phyloP scores from a whole-genome alignment of 1,140 invertebrate genomes.

The Heliothis subflexa region DNA sequence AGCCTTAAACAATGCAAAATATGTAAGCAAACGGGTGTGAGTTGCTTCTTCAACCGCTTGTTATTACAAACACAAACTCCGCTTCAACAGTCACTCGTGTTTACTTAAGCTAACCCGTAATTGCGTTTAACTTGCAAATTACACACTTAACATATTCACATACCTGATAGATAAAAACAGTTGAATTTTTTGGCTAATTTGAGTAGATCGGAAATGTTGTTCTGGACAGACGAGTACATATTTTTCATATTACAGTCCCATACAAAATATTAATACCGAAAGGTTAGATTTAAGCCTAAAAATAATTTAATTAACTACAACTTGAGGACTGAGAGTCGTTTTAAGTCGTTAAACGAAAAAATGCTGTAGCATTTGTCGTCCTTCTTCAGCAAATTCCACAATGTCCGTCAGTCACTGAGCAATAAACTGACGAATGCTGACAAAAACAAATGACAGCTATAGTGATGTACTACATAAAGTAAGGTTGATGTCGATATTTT shows the following conservation, averaged over 20 bases:
- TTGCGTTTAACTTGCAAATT: not conserved
- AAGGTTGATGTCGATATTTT: not conserved
- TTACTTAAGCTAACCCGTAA: not conserved
- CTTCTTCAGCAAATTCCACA: constrained; percentile 44
- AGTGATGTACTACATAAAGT: not conserved
- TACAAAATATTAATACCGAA: constrained; percentile 48
- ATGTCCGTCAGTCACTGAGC: constrained; percentile 23
- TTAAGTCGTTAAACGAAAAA: constrained; percentile 27
- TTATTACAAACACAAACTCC: constrained; percentile 40
- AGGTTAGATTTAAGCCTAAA: constrained; percentile 2
- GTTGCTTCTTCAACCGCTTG: constrained; percentile 34
- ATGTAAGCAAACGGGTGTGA: constrained; percentile 39
- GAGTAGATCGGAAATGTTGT: constrained; percentile 86
- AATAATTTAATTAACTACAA: constrained; percentile 4
- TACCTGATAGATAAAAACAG: constrained; percentile 94
- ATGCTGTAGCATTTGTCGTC: constrained; percentile 36
- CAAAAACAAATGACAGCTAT: constrained; percentile 43
- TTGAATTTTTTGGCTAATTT: constrained; percentile 94
- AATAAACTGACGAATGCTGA: constrained; percentile 7
- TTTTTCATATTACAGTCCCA: constrained; percentile 76
- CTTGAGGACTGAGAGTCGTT: constrained; percentile 11
- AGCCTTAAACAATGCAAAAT: constrained; percentile 85
- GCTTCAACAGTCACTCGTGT: constrained; percentile 6
- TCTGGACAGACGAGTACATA: constrained; percentile 76
- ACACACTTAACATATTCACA: constrained; percentile 59